phyloP scores from a whole-genome alignment of 92 coral and sea anemone genomes.

The Epizoanthus scotinus region DNA sequence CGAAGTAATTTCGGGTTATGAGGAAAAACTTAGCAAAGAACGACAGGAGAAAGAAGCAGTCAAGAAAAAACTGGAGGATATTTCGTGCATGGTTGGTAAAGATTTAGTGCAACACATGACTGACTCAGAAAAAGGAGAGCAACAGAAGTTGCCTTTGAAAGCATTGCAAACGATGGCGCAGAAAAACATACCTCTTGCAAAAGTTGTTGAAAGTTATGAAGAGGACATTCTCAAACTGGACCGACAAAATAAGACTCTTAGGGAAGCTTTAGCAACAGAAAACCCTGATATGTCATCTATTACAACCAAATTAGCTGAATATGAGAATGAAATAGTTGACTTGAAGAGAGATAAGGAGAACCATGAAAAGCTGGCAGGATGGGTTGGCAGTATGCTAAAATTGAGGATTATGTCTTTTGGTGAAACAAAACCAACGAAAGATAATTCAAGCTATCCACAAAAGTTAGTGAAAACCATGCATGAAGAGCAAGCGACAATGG shows the following conservation, averaged over 20 bases:
- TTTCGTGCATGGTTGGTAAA: conserved; percentile 25
- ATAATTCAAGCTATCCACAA: not conserved
- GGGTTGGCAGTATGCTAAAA: conserved; percentile 21
- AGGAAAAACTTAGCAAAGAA: conserved; percentile 4
- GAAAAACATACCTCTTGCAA: conserved; percentile 60
- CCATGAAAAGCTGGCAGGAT: conserved; percentile 16
- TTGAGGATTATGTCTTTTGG: conserved; percentile 17
- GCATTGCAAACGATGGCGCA: conserved; percentile 61
- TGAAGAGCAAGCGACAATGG: conserved; percentile 52
- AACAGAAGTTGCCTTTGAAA: conserved; percentile 1
- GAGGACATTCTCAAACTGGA: conserved; percentile 57
- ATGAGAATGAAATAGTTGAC: conserved; percentile 49
- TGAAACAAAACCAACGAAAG: not conserved
- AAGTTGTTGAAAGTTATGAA: conserved; percentile 71
- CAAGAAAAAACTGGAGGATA: conserved; percentile 8
- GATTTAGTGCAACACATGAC: conserved; percentile 30
- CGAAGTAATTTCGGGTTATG: not conserved
- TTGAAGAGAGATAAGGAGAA: not conserved
- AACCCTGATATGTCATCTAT: conserved; percentile 55
- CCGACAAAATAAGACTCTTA: conserved; percentile 47
- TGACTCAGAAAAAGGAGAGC: conserved; percentile 20
- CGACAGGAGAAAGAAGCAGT: not conserved
- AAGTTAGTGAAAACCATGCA: conserved; percentile 31
- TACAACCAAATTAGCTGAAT: conserved; percentile 48
- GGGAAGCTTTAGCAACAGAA: conserved; percentile 49